Evolutionary conservation across 2,113 vertebrate species (phyloP).

Genomic region (Pelecanoides urinatrix): DNA sequence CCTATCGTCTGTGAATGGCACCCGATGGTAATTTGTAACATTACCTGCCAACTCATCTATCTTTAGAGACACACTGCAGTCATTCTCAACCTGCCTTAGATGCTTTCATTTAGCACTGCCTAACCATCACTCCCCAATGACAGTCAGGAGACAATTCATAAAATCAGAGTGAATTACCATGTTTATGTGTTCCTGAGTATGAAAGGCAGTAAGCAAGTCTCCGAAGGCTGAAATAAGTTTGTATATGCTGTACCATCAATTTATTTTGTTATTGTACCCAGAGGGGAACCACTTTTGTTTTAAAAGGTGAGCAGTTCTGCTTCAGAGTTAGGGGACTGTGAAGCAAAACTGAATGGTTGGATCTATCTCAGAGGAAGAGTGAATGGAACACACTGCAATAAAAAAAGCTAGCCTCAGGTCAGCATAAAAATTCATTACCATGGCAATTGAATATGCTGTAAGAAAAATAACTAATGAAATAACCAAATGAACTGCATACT

Average conservation of each 20-base stretch:
- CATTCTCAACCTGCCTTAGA: conserved; percentile 44
- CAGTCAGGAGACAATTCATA: conserved; percentile 47
- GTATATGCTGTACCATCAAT: conserved; percentile 3
- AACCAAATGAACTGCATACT: background rate
- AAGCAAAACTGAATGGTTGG: conserved; percentile 23
- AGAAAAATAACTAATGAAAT: conserved; percentile 19
- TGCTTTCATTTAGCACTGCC: conserved; percentile 52
- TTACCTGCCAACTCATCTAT: conserved; percentile 70
- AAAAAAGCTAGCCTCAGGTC: conserved; percentile 19
- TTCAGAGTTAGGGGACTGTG: conserved; percentile 24
- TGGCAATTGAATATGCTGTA: background rate
- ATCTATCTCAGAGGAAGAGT: background rate
- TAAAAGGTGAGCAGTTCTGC: conserved; percentile 40
- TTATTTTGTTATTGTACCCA: conserved; percentile 16
- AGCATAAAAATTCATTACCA: conserved; percentile 18
- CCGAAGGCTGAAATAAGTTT: conserved; percentile 20
- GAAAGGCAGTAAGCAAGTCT: conserved; percentile 36
- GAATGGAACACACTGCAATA: background rate
- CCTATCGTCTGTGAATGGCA: conserved; percentile 62
- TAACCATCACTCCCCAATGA: conserved; percentile 15
- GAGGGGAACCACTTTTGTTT: conserved; percentile 21
- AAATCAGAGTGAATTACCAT: conserved; percentile 50
- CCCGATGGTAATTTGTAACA: conserved; percentile 72
- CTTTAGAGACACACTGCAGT: conserved; percentile 63
- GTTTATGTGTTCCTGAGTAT: conserved; percentile 6